Base-by-base conservation (phyloP, 2,888 invertebrate genomes). In the Acanthosepion lycidas region DNA sequence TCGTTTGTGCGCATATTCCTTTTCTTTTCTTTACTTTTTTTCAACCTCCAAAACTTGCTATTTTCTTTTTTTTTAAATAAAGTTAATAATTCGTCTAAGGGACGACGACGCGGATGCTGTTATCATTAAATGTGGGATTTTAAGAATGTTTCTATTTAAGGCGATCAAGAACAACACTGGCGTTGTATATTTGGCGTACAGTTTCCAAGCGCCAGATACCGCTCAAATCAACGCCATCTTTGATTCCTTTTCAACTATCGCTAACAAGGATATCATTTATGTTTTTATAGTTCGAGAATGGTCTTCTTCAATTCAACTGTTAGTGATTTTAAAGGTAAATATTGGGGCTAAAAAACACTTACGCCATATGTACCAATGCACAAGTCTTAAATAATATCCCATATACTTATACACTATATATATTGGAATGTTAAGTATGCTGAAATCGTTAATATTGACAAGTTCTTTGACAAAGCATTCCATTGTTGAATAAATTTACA, bases 131-230 rank as follows among this genome's bases (percentile, higher is more conserved):
- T 33, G n/a, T n/a, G 12, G 12, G n/a, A 78, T n/a, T n/a, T 78
- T 78, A 78, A 78, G 78, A 78, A 78, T 78, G 33, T 78, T 78
- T 78, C n/a, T 78, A 78, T 78, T 78, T n/a, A 78, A 78, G 78
- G 33, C 78, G 78, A 78, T 78, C n/a, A 78, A n/a, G 33, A 78
- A 78, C 78, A 15, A 78, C n/a, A 78, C 33, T 78, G 12, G n/a
- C 78, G n/a, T n/a, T 78, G 78, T 78, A 78, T 78, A 78, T 78
- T 78, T 78, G n/a, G 78, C 78, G 33, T 78, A 78, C 78, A 78
- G 33, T 78, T 78, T 78, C 78, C 78, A 9, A 78, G 12, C n/a
- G 78, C 28, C 3, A 78, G 78, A 78, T 78, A 78, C 78, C n/a
- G 78, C n/a, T 78, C 78, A n/a, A 15, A 15, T 33, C 78, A 33